Evolutionary conservation across 2,888 invertebrate species (phyloP), one percentile per base, ranked within the genome.

Genomic region (Amphipyra berbera): DNA sequence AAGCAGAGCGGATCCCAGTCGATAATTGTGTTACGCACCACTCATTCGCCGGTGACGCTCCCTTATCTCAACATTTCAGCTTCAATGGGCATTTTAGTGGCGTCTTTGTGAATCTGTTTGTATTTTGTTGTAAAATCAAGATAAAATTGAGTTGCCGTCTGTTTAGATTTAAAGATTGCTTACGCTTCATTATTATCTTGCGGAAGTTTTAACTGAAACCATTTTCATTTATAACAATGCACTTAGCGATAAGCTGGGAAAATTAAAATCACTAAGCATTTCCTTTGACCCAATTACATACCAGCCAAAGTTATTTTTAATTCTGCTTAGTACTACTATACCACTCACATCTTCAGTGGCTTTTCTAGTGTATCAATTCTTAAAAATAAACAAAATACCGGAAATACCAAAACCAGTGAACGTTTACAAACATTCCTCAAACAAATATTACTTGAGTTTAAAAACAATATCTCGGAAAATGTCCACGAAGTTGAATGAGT

Each of bases 401-500:
- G 44, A 61, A 55, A 42, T 35, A 13, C 56, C 53, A 33, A 71
- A 66, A 53, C 61, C 58, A 15, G 53, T 13, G 14, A 61, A 60
- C 59, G 50, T 67, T 75, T 48, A 49, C 52, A 69, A 63, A 72
- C 69, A 53, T 69, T 60, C 15, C 13, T 7, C 41, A 46, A 67
- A 67, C 52, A 64, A 75, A 69, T 67, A 65, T 63, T 61, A 79
- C 58, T 70, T 61, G 52, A 48, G 49, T 53, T 44, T 38, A 61
- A 63, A 68, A 65, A 73, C 63, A 76, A 71, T 71, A 41, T 62
- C 47, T 27, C 35, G 42, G 42, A 58, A 72, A 76, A 73, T 67
- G 59, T 74, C 73, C 74, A 57, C 61, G 63, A 78, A 79, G 62
- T 66, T 59, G 72, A 82, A 82, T 82, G 74, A 83, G 78, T 82